Percentiles rank a stretch among this genome's conserved stretches.
phyloP scores from a whole-genome alignment of 1,140 invertebrate species.

The Brachionus koreanus region DNA sequence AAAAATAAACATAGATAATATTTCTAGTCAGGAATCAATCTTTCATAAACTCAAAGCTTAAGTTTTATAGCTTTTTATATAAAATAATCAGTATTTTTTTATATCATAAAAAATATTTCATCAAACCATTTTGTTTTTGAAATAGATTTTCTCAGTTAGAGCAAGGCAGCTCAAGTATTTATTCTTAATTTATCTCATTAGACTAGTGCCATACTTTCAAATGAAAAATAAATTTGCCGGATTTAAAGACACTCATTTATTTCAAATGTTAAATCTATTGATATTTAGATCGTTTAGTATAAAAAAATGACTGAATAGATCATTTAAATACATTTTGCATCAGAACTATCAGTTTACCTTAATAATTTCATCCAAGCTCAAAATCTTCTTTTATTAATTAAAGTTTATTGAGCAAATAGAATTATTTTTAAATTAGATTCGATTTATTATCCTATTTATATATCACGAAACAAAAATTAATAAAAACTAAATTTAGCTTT shows the following conservation, averaged over 20 bases:
- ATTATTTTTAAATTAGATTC: neutral
- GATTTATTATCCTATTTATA: neutral
- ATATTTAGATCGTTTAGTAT: neutral
- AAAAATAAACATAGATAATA: constrained; percentile 6
- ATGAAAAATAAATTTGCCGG: neutral
- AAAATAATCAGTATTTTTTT: neutral
- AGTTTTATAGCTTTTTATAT: neutral
- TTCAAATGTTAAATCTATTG: neutral
- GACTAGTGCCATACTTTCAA: neutral
- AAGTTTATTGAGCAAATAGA: neutral
- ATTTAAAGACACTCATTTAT: neutral
- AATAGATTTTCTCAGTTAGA: neutral
- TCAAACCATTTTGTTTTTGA: neutral
- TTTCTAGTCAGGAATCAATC: constrained; percentile 1
- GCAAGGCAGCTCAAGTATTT: neutral
- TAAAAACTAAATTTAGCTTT: neutral
- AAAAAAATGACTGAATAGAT: neutral
- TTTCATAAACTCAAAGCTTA: neutral
- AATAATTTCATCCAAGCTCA: neutral
- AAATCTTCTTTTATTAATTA: neutral
- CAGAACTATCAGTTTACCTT: neutral
- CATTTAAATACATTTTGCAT: neutral
- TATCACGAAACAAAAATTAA: neutral
- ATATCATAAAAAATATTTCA: neutral
- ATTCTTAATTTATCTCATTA: constrained; percentile 5